phyloP scores from a whole-genome alignment of 2,888 invertebrate genomes.

The Acheta domesticus region DNA sequence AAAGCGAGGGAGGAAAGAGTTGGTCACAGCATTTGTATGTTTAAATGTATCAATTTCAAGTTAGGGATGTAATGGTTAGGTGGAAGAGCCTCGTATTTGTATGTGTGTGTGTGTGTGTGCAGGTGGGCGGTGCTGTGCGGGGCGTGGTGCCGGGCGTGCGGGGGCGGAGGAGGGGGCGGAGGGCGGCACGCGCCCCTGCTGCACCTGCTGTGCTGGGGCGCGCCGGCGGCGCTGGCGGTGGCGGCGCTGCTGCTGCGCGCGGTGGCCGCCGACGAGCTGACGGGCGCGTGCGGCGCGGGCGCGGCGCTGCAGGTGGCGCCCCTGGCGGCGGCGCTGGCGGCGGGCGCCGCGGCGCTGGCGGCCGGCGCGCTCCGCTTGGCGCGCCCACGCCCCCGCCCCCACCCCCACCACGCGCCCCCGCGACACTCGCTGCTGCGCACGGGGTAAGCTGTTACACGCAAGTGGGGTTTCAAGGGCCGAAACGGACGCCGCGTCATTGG shows the following conservation, averaged over 20 bases:
- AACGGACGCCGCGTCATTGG: no score
- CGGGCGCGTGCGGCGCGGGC: background rate
- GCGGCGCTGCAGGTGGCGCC: background rate
- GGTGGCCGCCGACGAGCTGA: background rate
- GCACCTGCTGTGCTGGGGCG: background rate
- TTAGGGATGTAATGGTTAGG: no score
- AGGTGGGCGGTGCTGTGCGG: no score
- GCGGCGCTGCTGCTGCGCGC: background rate
- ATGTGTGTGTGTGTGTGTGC: no score
- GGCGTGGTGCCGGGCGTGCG: background rate
- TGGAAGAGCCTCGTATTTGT: no score
- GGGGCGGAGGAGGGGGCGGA: background rate
- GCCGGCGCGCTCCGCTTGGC: background rate
- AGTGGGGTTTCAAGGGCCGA: no score
- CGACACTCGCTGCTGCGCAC: background rate
- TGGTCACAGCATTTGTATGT: no score
- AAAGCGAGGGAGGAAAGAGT: no score
- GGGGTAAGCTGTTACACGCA: no score
- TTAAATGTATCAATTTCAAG: no score
- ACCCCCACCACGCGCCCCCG: background rate
- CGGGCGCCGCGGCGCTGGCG: background rate
- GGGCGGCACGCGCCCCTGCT: background rate
- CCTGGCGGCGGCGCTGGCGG: background rate
- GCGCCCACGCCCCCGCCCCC: background rate
- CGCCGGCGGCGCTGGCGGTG: no score